Conservation (phyloP, 1,140 invertebrate genomes). For the Potamilus streckersoni region DNA sequence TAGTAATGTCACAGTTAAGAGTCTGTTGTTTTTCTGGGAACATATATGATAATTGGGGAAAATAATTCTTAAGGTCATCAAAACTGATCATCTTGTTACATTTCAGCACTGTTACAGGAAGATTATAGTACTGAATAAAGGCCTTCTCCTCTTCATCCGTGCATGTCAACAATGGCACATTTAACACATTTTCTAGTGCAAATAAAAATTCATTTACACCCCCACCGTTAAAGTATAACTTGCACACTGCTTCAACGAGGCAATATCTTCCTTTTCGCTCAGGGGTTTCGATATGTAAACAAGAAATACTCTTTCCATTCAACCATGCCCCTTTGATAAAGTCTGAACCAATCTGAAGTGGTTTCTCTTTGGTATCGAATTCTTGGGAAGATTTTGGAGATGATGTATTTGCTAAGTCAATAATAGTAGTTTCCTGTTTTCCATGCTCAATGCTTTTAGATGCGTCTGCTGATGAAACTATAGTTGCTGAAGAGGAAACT, state of each 20-base stretch:
- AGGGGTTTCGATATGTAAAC: constrained; percentile 44
- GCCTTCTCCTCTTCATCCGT: constrained; percentile 58
- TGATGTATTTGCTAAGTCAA: background rate
- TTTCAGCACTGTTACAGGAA: constrained; percentile 56
- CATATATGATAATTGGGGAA: constrained; percentile 61
- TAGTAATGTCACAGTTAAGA: constrained; percentile 11
- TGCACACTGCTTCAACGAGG: constrained; percentile 62
- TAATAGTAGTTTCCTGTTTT: background rate
- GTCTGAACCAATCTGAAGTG: constrained; percentile 21
- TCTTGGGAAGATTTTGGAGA: background rate
- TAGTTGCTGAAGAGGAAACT: no score
- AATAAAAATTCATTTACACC: constrained; percentile 59
- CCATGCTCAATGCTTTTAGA: background rate
- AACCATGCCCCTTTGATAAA: constrained; percentile 55
- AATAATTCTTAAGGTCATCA: constrained; percentile 54
- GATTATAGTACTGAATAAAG: constrained; percentile 63
- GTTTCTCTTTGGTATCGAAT: background rate
- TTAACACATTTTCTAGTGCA: constrained; percentile 56
- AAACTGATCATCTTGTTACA: constrained; percentile 63
- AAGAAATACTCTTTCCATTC: constrained; percentile 61
- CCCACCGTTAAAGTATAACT: constrained; percentile 59
- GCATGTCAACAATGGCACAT: constrained; percentile 53
- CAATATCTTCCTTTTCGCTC: constrained; percentile 50
- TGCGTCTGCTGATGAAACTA: background rate
- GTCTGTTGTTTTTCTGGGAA: constrained; percentile 38